Evolutionary conservation across 2,888 invertebrate genomes (phyloP), one percentile per base, ranked within the genome.

Genomic region (Acanthosepion pharaonis): DNA sequence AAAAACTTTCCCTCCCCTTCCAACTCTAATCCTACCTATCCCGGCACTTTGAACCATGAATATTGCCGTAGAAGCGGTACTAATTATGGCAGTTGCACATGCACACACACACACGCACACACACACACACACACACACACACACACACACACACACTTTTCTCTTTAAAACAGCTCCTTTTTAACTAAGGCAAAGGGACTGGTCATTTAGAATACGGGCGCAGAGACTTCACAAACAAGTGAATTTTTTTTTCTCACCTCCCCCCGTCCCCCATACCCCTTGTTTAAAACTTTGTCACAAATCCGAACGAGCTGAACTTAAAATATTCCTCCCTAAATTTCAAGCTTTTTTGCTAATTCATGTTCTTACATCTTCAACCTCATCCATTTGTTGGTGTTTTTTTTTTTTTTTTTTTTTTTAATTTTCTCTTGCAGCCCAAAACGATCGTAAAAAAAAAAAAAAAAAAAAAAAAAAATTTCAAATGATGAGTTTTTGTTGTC

Each of bases 291-390:
- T n/a, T 28, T 78, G 78, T 78, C 78, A 78, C 78, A 15, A 28
- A 6, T 78, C 9, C 4, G n/a, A n/a, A 78, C 78, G n/a, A 78
- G 78, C 78, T 78, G 78, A 78, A 78, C 78, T 78, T 78, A 9
- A 78, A 33, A 78, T 78, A 78, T n/a, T n/a, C 78, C 78, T 78
- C n/a, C 78, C 78, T 15, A 78, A 23, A n/a, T 33, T n/a, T n/a
- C 18, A 78, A 78, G 9, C 15, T 78, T n/a, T 78, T 78, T 78
- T 78, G 78, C 78, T 78, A 78, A n/a, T n/a, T 78, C 78, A 78
- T 78, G 78, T n/a, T 78, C n/a, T n/a, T n/a, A 78, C 78, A 78
- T 78, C 78, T 78, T n/a, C n/a, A 78, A 78, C n/a, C n/a, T 78
- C 78, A 78, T 78, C n/a, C 78, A 78, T 78, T 78, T 78, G 78